Conservation (phyloP, 2,888 invertebrate species). For the Drosophila birchii region DNA sequence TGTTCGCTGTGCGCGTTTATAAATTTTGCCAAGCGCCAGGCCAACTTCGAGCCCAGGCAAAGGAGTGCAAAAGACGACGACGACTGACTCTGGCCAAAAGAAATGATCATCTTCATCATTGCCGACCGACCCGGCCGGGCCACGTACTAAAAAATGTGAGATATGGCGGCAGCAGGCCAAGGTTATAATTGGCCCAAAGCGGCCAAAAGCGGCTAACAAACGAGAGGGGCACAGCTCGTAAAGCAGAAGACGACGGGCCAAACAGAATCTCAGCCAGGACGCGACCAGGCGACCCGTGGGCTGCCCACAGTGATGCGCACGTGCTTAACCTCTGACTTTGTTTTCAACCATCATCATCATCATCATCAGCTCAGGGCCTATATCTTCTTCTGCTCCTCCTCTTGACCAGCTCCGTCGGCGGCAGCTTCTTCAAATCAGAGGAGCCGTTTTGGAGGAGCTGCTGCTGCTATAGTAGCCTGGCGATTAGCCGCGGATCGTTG, state of each 20-base stretch:
- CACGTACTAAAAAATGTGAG: slow-evolving; percentile 75
- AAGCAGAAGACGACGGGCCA: slow-evolving; percentile 43
- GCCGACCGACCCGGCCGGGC: slow-evolving; percentile 61
- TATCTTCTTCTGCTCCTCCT: slow-evolving; percentile 8
- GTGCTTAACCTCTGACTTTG: slow-evolving; percentile 80
- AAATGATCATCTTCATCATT: slow-evolving; percentile 81
- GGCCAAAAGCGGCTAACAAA: slow-evolving; percentile 71
- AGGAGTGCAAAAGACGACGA: slow-evolving; percentile 6
- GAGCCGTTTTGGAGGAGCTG: slow-evolving; percentile 43
- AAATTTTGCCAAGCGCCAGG: slow-evolving; percentile 83
- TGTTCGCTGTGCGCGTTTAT: slow-evolving; percentile 80
- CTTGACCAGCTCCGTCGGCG: slow-evolving; percentile 14
- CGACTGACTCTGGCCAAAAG: slow-evolving; percentile 36
- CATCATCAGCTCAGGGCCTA: slow-evolving; percentile 16
- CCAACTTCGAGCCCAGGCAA: slow-evolving; percentile 67
- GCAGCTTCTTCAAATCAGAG: slow-evolving; percentile 42
- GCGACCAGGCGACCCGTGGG: slow-evolving; percentile 56
- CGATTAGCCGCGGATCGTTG: slow-evolving; percentile 72
- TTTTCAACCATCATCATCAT: slow-evolving; percentile 60
- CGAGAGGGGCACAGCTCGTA: slow-evolving; percentile 40
- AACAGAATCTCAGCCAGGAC: slow-evolving; percentile 3
- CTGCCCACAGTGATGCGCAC: slow-evolving; percentile 65
- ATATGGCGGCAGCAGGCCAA: slow-evolving; percentile 78
- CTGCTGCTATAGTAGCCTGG: slow-evolving; percentile 69
- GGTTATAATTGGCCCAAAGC: slow-evolving; percentile 81